Conservation (phyloP, 2,888 invertebrate genomes). For the Trissonchulus sp. region DNA sequence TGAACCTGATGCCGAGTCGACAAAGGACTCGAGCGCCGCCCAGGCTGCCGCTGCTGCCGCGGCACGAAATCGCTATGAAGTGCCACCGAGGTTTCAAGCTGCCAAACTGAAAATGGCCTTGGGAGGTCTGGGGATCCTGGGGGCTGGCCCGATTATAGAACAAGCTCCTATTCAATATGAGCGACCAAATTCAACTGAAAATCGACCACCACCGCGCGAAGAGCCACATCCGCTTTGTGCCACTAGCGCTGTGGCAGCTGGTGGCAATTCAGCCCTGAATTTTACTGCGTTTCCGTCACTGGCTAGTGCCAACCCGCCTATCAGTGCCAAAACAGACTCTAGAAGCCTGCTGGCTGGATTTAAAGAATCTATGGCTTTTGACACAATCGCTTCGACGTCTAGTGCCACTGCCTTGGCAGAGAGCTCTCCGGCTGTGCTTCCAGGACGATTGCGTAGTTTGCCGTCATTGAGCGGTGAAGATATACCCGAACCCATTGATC, state of each 20-base stretch:
- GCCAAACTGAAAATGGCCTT: slow-evolving; percentile 28
- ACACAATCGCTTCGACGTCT: not conserved
- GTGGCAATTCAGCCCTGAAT: not conserved
- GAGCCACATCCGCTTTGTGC: not conserved
- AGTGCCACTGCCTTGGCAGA: not conserved
- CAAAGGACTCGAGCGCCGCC: not conserved
- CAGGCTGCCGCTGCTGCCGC: not conserved
- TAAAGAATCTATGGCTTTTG: not conserved
- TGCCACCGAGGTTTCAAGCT: slow-evolving; percentile 27
- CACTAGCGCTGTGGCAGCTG: not conserved
- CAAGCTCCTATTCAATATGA: not conserved
- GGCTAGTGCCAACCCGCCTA: not conserved
- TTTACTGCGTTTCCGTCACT: not conserved
- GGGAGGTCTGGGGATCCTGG: not conserved
- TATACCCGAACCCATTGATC: not conserved
- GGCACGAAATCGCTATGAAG: slow-evolving; percentile 3
- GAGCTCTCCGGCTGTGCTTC: no score
- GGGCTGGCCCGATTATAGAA: no score
- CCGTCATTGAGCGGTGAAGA: not conserved
- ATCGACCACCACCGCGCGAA: not conserved
- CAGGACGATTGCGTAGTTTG: not conserved
- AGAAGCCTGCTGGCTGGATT: not conserved
- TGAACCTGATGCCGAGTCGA: not conserved
- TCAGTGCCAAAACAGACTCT: not conserved
- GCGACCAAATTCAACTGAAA: not conserved